A percentile compares a stretch with the other conserved stretches of the same genome.
Evolutionary conservation across 1,140 invertebrate genomes (phyloP).

Genomic region (Penaeus chinensis): DNA sequence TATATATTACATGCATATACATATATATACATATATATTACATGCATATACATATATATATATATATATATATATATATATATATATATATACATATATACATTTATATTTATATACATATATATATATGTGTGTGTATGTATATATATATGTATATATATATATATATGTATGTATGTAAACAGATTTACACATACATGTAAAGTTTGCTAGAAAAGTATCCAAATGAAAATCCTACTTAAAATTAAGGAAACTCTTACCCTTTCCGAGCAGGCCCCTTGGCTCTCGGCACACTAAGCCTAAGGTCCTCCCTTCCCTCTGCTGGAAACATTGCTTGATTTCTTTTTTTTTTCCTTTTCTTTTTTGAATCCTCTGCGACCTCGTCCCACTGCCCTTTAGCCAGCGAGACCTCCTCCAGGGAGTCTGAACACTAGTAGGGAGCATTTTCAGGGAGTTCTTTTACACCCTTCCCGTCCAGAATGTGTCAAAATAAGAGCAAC

Average conservation of each 20-base stretch:
- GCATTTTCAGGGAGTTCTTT: too few relatives aligned
- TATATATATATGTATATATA: background rate
- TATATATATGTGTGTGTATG: constrained; percentile 1
- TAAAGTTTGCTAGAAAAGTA: background rate
- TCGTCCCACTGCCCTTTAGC: too few relatives aligned
- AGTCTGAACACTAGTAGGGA: too few relatives aligned
- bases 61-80: constrained; percentile 28
- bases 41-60: constrained; percentile 29
- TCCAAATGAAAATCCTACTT: too few relatives aligned
- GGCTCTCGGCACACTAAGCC: background rate
- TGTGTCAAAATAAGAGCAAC: too few relatives aligned
- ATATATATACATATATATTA: constrained; percentile 1
- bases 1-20: background rate
- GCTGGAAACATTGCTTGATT: background rate
- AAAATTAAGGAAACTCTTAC: background rate
- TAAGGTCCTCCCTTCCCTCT: too few relatives aligned
- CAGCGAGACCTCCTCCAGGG: too few relatives aligned
- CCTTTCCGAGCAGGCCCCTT: background rate
- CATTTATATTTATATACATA: constrained; percentile 16
- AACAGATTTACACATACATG: background rate
- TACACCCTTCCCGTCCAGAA: too few relatives aligned
- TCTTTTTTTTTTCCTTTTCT: background rate
- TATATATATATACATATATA: background rate
- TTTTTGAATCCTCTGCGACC: background rate
- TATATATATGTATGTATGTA: constrained; percentile 1